Evolutionary conservation across 2,888 invertebrate genomes (phyloP).

Genomic region (Hyposoter dolosus): DNA sequence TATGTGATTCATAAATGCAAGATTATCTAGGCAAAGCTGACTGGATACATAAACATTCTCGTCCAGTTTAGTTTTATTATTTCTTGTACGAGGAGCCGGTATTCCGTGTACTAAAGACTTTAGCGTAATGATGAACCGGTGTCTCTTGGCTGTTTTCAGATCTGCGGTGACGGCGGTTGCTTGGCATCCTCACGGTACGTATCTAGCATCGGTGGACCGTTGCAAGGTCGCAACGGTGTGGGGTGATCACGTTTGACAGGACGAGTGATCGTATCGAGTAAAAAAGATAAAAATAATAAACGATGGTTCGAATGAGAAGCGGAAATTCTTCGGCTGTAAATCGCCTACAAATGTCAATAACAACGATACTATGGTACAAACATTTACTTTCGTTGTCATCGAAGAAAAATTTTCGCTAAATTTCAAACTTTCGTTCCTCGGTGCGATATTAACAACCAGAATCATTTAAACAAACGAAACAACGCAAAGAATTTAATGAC

Average conservation of each 20-base stretch:
- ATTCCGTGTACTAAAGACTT: constrained; percentile 17
- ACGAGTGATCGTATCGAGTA: constrained; percentile 74
- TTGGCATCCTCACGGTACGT: constrained; percentile 94
- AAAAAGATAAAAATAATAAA: constrained; percentile 35
- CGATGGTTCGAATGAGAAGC: constrained; percentile 63
- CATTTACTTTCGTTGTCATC: not conserved
- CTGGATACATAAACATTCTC: not conserved
- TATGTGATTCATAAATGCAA: not conserved
- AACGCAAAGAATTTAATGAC: not conserved
- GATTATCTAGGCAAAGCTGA: constrained; percentile 8
- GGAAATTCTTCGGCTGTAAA: constrained; percentile 49
- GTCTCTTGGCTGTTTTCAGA: constrained; percentile 85
- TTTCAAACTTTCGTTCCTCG: constrained; percentile 31
- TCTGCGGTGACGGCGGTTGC: constrained; percentile 94
- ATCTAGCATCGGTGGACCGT: constrained; percentile 93
- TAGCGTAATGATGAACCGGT: constrained; percentile 12
- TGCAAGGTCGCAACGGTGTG: constrained; percentile 93
- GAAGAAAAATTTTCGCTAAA: constrained; percentile 20
- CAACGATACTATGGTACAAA: constrained; percentile 26
- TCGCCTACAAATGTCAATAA: constrained; percentile 6
- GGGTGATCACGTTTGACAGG: constrained; percentile 87
- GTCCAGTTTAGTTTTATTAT: constrained; percentile 15
- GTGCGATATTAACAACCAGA: constrained; percentile 7
- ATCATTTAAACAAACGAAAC: not conserved
- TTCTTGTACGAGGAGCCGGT: not conserved